Base-by-base conservation (phyloP, 64 coral and sea anemone genomes). In the Actinia tenebrosa region DNA sequence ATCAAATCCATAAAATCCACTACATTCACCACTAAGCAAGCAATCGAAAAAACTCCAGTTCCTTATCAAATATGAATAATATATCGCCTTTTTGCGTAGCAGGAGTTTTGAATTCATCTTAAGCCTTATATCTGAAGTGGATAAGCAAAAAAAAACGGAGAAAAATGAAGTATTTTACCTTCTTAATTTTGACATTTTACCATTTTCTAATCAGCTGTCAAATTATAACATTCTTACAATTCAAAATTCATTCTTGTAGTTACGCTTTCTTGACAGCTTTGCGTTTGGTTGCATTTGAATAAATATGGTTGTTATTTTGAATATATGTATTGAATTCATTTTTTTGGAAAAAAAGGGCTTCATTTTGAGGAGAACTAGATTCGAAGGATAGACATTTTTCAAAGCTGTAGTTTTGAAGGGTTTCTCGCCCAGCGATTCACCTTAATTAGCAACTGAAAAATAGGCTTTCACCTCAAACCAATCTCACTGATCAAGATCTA, bases 91-190 rank as follows among this genome's bases (percentile, higher is more conserved):
- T 66, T 22, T 66, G 63, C 63, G 20, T 66, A 66, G 63, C n/a
- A 23, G 10, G 63, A 66, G n/a, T 20, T 66, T 14, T 25, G 63
- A 66, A 66, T n/a, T 66, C 63, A 66, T 66, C n/a, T 18, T 66
- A n/a, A 66, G 63, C 63, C n/a, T 66, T 66, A 23, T 66, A 66
- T 66, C 63, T 66, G 63, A 66, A 66, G 63, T 66, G 22, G 63
- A 66, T n/a, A 23, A 66, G 63, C 30, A 14, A 23, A 66, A 23
- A 66, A 66, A 66, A 66, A 66, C 63, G 63, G 63, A 66, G 56
- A 58, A 58, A 58, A 11, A 58, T 58, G 10, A 66, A 66, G n/a
- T 66, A 20, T 66, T 66, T 23, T n/a, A 23, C 63, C n/a, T 66
- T 20, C 19, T 64, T 23, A 23, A 20, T 7, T 11, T n/a, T 66